phyloP scores from a whole-genome alignment of 2,113 vertebrate genomes.

The Tamias sibiricus region DNA sequence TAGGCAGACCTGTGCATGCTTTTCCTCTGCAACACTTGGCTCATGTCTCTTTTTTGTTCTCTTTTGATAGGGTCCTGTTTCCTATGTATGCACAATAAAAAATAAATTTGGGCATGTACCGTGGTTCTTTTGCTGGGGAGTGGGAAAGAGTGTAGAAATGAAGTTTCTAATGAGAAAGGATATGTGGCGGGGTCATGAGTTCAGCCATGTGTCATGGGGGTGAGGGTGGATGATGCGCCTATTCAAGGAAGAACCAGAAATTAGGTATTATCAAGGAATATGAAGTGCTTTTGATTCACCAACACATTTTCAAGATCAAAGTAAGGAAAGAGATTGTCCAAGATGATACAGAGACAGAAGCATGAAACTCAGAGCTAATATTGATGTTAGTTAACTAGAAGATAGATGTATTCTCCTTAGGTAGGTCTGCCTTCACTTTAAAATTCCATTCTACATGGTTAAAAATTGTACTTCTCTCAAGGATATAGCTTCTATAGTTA shows the following conservation, averaged over 20 bases:
- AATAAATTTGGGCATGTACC: neutral
- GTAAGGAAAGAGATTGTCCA: neutral
- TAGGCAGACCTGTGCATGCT: neutral
- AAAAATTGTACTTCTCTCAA: neutral
- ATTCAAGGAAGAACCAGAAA: too few species aligned
- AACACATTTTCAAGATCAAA: neutral
- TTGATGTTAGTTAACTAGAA: accelerated
- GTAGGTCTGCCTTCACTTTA: neutral
- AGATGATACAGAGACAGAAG: neutral
- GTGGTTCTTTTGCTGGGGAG: neutral
- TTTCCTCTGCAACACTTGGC: slow-evolving; percentile 22
- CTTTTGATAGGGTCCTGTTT: slow-evolving; percentile 69
- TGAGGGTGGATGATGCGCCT: neutral
- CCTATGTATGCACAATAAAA: slow-evolving; percentile 69
- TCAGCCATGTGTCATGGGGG: accelerated
- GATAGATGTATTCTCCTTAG: neutral
- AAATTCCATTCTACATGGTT: neutral
- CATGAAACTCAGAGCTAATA: too few species aligned
- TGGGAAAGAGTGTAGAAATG: neutral
- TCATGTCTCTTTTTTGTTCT: neutral
- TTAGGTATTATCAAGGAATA: neutral
- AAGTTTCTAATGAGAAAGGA: neutral
- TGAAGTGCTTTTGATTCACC: neutral
- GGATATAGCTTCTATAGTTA: too few species aligned
- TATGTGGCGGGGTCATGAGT: accelerated